Percentiles rank a stretch among this genome's conserved stretches.
Conservation (phyloP, 2,888 invertebrate species). For the Bhutanitis thaidina region DNA sequence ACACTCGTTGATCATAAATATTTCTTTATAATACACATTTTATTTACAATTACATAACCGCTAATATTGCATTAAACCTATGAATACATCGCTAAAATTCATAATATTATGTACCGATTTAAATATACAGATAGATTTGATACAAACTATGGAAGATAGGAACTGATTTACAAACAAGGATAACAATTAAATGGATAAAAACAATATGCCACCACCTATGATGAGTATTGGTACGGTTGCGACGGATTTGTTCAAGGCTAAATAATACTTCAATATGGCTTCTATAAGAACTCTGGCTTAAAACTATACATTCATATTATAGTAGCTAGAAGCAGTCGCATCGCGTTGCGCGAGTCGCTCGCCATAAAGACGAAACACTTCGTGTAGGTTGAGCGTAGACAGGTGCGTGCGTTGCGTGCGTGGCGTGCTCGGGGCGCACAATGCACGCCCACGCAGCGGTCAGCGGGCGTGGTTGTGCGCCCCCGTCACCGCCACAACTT, state of each 20-base stretch:
- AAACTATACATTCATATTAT: constrained; percentile 1
- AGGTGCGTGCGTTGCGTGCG: constrained; percentile 21
- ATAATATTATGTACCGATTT: neutral
- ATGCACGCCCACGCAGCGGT: constrained; percentile 29
- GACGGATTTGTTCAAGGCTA: neutral
- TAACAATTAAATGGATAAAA: neutral
- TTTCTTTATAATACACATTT: neutral
- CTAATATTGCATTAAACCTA: constrained; percentile 8
- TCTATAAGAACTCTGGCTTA: neutral
- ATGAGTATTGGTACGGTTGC: too few species aligned
- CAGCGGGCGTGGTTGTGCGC: constrained; percentile 57
- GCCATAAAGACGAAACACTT: constrained; percentile 43
- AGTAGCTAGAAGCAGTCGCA: constrained; percentile 17
- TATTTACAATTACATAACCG: constrained; percentile 1
- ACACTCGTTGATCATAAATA: neutral
- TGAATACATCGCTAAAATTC: constrained; percentile 2
- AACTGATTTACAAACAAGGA: constrained; percentile 14
- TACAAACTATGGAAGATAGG: constrained; percentile 7
- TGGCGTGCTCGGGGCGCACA: constrained; percentile 25
- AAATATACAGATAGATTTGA: neutral
- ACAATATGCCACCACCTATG: neutral
- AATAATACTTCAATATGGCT: neutral
- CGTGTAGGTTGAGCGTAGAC: constrained; percentile 34
- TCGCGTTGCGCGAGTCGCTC: constrained; percentile 33
- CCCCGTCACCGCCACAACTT: constrained; percentile 53